phyloP scores from a whole-genome alignment of 2,113 vertebrate genomes.

The Actenoides lindsayi region DNA sequence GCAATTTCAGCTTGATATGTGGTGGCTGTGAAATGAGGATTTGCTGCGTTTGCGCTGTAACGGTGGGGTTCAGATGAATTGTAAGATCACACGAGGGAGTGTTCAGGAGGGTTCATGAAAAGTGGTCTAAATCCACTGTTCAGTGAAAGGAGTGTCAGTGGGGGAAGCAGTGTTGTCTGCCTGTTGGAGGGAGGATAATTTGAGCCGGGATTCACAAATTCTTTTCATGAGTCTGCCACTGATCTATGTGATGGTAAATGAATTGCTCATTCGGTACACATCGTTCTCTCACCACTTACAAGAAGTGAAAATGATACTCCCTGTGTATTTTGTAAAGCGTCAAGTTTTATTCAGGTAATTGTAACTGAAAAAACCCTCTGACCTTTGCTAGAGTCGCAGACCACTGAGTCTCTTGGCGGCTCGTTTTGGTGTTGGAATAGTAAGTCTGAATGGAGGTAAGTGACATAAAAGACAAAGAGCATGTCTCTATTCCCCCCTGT shows the following conservation, averaged over 20 bases:
- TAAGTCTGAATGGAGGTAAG: neutral
- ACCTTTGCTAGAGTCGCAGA: neutral
- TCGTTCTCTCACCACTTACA: neutral
- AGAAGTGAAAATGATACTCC: neutral
- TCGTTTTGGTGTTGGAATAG: constrained; percentile 9
- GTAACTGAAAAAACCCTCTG: neutral
- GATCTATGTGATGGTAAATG: neutral
- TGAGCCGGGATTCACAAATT: neutral
- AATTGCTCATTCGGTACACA: fast-evolving
- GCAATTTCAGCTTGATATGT: neutral
- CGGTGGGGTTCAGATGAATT: neutral
- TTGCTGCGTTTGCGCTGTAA: neutral
- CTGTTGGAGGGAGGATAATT: neutral
- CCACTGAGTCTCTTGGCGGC: neutral
- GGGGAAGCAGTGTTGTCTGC: neutral
- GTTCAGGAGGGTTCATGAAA: neutral
- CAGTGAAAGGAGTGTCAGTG: neutral
- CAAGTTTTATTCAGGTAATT: constrained; percentile 3
- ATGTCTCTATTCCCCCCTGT: neutral
- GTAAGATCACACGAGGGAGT: neutral
- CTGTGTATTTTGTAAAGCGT: neutral
- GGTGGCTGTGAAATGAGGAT: neutral
- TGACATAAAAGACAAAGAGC: neutral
- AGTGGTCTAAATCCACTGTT: neutral
- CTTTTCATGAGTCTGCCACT: neutral